Percentiles rank a stretch among this genome's conserved stretches.
These are phyloP conservation scores for Eristalinus aeneus DNA, from an alignment of 2,888 invertebrate species.

Conservation along the genomic window DNA sequence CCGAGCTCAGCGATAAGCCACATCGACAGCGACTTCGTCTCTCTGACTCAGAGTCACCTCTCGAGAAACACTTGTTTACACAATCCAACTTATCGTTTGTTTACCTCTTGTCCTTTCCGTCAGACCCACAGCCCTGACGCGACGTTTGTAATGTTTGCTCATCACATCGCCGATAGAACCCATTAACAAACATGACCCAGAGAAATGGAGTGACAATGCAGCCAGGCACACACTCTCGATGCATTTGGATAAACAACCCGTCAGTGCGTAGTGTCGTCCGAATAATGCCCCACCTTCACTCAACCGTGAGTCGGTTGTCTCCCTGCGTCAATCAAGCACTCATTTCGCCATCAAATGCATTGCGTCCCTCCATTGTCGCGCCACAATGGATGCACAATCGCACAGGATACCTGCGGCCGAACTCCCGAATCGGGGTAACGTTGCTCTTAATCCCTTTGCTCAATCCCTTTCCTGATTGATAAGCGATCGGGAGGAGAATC, in stretches of 20 bases:
- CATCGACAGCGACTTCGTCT: background rate
- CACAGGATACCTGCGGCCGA: slow-evolving; percentile 32
- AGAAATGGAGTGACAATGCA: slow-evolving; percentile 6
- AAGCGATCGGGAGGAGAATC: slow-evolving; percentile 36
- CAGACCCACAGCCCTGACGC: background rate
- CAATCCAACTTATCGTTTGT: slow-evolving; percentile 34
- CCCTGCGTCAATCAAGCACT: slow-evolving; percentile 53
- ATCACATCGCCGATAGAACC: slow-evolving; percentile 47
- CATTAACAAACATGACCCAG: slow-evolving; percentile 55
- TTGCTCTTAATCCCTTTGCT: slow-evolving; percentile 66
- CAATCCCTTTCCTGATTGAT: slow-evolving; percentile 58
- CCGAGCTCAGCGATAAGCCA: slow-evolving; percentile 17
- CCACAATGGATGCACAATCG: slow-evolving; percentile 26
- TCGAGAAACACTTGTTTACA: slow-evolving; percentile 59
- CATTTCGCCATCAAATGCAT: background rate
- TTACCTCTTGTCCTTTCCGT: slow-evolving; percentile 39
- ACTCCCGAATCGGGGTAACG: slow-evolving; percentile 54
- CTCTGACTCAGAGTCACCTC: slow-evolving; percentile 3
- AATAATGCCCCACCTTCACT: slow-evolving; percentile 5
- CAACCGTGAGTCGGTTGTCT: slow-evolving; percentile 45
- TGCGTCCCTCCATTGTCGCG: slow-evolving; percentile 4
- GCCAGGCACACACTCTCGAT: slow-evolving; percentile 17
- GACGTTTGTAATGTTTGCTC: slow-evolving; percentile 34
- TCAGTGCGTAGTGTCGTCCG: slow-evolving; percentile 2
- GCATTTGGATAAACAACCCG: slow-evolving; percentile 40